phyloP scores from a whole-genome alignment of 2,888 invertebrate genomes.

The Callosobruchus maculatus region DNA sequence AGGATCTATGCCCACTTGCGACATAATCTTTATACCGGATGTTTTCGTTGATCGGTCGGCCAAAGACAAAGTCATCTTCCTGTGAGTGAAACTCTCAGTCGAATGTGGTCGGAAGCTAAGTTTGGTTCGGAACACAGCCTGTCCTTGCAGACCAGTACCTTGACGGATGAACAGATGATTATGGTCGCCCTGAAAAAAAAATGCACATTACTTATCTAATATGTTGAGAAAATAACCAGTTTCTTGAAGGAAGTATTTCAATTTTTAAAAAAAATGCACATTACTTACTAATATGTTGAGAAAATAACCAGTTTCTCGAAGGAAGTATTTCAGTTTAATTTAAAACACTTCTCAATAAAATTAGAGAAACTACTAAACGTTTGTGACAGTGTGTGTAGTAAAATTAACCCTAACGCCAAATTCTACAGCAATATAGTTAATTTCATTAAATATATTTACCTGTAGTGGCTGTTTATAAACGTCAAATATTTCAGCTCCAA shows the following conservation, averaged over 20 bases:
- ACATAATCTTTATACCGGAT: slow-evolving; percentile 91
- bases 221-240: background rate
- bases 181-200: slow-evolving; percentile 72
- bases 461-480: slow-evolving; percentile 91
- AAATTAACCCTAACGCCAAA: too few species aligned
- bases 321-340: too few species aligned
- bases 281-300: background rate
- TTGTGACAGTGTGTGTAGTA: too few species aligned
- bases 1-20: slow-evolving; percentile 91
- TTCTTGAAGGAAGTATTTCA: background rate
- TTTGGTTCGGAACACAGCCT: slow-evolving; percentile 95
- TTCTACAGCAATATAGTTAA: too few species aligned
- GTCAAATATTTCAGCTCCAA: slow-evolving; percentile 97
- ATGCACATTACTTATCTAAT: background rate
- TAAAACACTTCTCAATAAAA: too few species aligned
- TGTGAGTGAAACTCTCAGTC: slow-evolving; percentile 97
- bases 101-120: slow-evolving; percentile 97
- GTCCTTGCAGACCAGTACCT: slow-evolving; percentile 96
- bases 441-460: slow-evolving; percentile 46
- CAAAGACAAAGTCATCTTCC: slow-evolving; percentile 97
- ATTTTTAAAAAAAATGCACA: slow-evolving; percentile 12
- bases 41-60: slow-evolving; percentile 94
- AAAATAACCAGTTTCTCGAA: background rate
- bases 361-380: too few species aligned
- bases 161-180: slow-evolving; percentile 97